Conservation (phyloP, 2,113 vertebrate species). For the Callorhinus ursinus region DNA sequence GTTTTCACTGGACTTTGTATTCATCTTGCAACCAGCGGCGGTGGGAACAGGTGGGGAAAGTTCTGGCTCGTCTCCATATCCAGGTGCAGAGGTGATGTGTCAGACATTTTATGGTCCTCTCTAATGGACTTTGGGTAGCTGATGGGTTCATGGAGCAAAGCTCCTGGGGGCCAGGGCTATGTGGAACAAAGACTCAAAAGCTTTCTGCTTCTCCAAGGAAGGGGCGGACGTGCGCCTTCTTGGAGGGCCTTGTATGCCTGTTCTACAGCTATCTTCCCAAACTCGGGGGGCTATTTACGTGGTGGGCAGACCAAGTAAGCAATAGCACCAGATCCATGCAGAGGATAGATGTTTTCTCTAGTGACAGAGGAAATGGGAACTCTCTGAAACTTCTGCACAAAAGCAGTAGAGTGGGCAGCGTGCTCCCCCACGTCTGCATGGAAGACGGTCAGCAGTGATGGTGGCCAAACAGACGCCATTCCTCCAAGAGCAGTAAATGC, state of each 20-base stretch:
- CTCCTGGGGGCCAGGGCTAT: not conserved
- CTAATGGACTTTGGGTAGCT: not conserved
- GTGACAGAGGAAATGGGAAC: not conserved
- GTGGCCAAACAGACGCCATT: too few species aligned
- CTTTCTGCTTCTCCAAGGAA: not conserved
- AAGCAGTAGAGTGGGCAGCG: too few species aligned
- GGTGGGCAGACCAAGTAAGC: not conserved
- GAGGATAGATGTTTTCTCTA: not conserved
- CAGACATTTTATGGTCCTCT: not conserved
- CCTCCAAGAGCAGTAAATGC: not conserved
- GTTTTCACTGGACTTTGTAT: not conserved
- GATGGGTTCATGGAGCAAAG: not conserved
- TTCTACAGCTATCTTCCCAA: not conserved
- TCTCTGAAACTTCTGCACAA: not conserved
- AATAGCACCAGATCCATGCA: not conserved
- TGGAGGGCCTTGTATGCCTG: not conserved
- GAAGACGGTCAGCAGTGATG: too few species aligned
- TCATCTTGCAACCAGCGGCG: not conserved
- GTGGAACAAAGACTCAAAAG: not conserved
- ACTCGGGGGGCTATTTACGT: not conserved
- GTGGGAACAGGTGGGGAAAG: not conserved
- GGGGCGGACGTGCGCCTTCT: not conserved
- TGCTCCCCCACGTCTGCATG: not conserved
- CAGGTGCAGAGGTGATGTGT: not conserved
- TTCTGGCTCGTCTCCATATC: not conserved